A percentile compares a stretch with the other conserved stretches of the same genome.
phyloP scores from a whole-genome alignment of 53 echinoderm and acorn worm genomes.

The Glandiceps talaboti region DNA sequence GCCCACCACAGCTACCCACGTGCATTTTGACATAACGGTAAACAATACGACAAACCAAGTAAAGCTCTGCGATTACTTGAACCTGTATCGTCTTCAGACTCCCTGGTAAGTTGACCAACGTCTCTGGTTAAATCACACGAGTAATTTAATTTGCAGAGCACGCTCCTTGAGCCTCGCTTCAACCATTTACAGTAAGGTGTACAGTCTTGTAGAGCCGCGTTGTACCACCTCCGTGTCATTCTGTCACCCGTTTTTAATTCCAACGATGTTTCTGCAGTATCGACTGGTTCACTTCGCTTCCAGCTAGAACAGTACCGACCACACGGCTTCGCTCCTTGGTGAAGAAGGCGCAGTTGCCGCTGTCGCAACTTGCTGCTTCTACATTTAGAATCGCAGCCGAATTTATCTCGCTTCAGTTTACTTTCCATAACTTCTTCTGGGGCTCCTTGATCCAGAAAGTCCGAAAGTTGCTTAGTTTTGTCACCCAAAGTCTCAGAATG shows the following conservation, averaged over 20 bases:
- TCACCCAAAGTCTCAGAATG: background rate
- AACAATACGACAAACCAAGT: background rate
- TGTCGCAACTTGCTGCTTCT: background rate
- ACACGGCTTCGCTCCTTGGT: background rate
- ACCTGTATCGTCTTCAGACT: background rate
- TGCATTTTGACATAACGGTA: background rate
- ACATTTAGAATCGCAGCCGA: background rate
- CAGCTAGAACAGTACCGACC: background rate
- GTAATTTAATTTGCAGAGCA: background rate
- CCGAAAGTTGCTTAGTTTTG: background rate
- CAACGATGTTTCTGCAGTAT: background rate
- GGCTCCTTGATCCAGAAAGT: background rate
- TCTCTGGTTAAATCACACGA: background rate
- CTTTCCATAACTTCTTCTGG: background rate
- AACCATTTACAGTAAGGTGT: background rate
- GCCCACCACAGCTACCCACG: no score
- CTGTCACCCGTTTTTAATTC: background rate
- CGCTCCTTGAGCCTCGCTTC: background rate
- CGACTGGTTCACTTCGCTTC: background rate
- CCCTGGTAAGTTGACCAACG: background rate
- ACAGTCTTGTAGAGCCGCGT: background rate
- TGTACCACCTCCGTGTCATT: background rate
- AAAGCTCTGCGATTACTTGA: background rate
- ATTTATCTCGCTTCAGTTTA: background rate
- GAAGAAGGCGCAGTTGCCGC: background rate